Evolutionary conservation across 2,797 vertebrate species (phyloP).

Genomic region (Myotis pilosus): DNA sequence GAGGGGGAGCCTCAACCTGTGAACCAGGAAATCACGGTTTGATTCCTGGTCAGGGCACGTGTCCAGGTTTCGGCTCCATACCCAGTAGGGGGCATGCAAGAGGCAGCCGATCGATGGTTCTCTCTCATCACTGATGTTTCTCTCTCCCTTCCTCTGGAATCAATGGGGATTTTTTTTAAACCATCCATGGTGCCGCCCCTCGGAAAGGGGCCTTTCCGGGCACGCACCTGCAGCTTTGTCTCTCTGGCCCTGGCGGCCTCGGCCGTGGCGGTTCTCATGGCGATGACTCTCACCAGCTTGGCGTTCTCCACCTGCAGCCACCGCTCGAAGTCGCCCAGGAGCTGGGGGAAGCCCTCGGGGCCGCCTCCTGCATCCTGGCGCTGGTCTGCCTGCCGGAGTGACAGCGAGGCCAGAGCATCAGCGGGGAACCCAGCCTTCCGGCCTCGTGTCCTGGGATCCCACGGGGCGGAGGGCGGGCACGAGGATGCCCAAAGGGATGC

Average conservation of each 20-base stretch:
- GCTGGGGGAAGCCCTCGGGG: slow-evolving; percentile 66
- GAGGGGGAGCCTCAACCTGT: too few species aligned
- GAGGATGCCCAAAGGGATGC: too few species aligned
- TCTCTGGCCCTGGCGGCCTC: slow-evolving; percentile 80
- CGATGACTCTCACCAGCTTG: slow-evolving; percentile 84
- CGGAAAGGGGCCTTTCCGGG: background rate
- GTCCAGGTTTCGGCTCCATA: too few species aligned
- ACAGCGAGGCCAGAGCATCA: background rate
- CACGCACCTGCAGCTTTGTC: slow-evolving; percentile 87
- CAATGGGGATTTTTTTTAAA: too few species aligned
- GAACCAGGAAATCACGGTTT: too few species aligned
- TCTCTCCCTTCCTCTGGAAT: too few species aligned
- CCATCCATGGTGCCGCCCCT: rapidly evolving
- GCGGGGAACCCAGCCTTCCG: background rate
- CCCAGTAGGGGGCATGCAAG: too few species aligned
- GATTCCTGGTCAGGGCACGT: too few species aligned
- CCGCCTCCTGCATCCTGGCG: slow-evolving; percentile 29
- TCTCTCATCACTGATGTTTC: too few species aligned
- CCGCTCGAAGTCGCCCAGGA: slow-evolving; percentile 85
- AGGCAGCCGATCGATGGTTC: too few species aligned
- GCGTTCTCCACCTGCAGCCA: slow-evolving; percentile 89
- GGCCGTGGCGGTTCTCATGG: slow-evolving; percentile 53
- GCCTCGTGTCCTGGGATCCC: background rate
- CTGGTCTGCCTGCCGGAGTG: slow-evolving; percentile 52
- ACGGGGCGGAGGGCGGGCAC: background rate